Evolutionary conservation across 2,113 vertebrate species (phyloP).

Genomic region (Cyanoramphus novaezelandiae): DNA sequence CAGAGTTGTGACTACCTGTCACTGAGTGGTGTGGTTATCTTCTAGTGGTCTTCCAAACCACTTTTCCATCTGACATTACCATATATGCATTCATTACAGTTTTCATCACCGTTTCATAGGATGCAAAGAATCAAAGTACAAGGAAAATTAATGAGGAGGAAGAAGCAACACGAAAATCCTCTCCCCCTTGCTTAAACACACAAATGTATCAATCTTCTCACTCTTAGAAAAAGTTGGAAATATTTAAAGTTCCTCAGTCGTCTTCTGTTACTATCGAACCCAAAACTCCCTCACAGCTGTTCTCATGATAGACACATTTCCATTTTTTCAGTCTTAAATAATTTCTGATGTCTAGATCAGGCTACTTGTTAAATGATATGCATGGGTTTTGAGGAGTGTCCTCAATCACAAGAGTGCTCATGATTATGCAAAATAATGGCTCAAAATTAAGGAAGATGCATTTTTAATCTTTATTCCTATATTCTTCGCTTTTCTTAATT

Average conservation of each 20-base stretch:
- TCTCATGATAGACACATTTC: not conserved
- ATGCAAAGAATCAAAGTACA: not conserved
- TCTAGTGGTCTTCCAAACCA: not conserved
- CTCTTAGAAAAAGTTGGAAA: not conserved
- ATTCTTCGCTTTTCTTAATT: slow-evolving; percentile 46
- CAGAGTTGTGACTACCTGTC: not conserved
- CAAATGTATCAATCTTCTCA: not conserved
- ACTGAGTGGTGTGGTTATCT: not conserved
- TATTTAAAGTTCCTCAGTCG: not conserved
- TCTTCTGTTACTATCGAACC: not conserved
- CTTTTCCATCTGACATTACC: not conserved
- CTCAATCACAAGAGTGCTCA: slow-evolving; percentile 43
- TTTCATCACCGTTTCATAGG: not conserved
- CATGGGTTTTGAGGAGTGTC: slow-evolving; percentile 37
- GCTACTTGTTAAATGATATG: slow-evolving; percentile 19
- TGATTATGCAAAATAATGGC: slow-evolving; percentile 45
- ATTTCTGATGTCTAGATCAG: slow-evolving; percentile 10
- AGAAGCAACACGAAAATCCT: not conserved
- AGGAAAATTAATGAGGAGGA: not conserved
- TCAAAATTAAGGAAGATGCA: slow-evolving; percentile 39
- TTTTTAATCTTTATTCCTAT: slow-evolving; percentile 52
- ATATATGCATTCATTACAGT: not conserved
- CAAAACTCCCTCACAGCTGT: not conserved
- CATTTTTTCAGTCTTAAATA: not conserved
- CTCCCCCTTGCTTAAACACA: not conserved